A percentile compares a stretch with the other conserved stretches of the same genome.
phyloP scores from a whole-genome alignment of 2,888 invertebrate species.

The Oscheius myriophilus region DNA sequence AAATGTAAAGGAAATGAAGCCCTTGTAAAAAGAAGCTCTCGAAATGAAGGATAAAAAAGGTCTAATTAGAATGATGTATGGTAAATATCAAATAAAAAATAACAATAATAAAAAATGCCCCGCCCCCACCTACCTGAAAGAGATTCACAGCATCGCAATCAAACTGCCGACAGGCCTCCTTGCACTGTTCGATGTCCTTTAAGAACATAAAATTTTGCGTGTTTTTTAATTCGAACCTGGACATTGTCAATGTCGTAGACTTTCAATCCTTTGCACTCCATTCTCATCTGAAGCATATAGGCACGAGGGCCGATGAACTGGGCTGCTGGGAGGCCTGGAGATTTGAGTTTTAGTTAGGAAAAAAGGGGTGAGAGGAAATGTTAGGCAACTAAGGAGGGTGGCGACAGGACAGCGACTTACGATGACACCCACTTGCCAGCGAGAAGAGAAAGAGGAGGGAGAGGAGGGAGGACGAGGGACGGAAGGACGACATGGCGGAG shows the following conservation, averaged over 20 bases:
- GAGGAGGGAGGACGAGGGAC: neutral
- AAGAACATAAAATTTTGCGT: neutral
- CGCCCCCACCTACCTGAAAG: no score
- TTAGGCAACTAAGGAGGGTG: conserved; percentile 12
- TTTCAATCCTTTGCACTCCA: conserved; percentile 67
- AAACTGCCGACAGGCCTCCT: conserved; percentile 66
- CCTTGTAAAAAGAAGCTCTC: no score
- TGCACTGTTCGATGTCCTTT: conserved; percentile 69
- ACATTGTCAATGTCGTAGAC: conserved; percentile 62
- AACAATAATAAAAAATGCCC: no score
- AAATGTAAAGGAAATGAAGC: no score
- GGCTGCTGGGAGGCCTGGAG: conserved; percentile 58
- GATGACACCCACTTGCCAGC: conserved; percentile 30
- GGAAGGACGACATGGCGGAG: neutral
- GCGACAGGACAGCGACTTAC: conserved; percentile 29
- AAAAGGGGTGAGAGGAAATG: neutral
- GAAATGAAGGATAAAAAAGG: neutral
- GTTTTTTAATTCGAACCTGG: conserved; percentile 40
- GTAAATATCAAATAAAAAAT: conserved; percentile 29
- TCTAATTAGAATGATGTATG: no score
- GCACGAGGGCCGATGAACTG: conserved; percentile 62
- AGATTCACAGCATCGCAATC: conserved; percentile 68
- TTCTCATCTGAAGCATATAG: conserved; percentile 61
- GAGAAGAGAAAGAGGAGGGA: conserved; percentile 8
- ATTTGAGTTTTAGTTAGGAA: neutral